Evolutionary conservation across 2,888 invertebrate species (phyloP), one percentile per base, ranked within the genome.

Genomic region (Stenodema calcarata): DNA sequence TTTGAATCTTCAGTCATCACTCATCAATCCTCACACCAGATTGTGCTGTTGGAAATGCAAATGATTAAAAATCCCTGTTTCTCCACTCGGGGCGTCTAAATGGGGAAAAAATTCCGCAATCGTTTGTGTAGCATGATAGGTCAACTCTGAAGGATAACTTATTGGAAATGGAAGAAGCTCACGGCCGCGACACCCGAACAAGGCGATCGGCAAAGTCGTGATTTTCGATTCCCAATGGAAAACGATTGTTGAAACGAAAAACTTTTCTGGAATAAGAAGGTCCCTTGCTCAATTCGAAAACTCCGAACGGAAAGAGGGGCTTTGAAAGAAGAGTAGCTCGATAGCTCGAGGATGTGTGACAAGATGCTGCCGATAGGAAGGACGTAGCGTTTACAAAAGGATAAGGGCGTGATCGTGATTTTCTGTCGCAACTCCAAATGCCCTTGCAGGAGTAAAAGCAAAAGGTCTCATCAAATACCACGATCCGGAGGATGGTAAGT

Each of bases 401-500:
- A 78, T 78, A 78, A 78, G 78, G 78, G 78, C 78, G 78, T 42
- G 78, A 78, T 78, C 78, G 78, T 78, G 78, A 78, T 78, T 62
- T 62, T 62, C 62, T 62, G 62, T 62, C 23, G 62, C 62, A 62
- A 62, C 62, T n/a, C 12, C 62, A 23, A 62, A 62, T 23, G 62
- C 62, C 62, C 62, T 62, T 62, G 62, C 62, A 23, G 62, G 62
- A 62, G 62, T 62, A 62, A 62, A 62, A 62, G 62, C 62, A 62
- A 62, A 62, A 62, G 62, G 62, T 62, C 62, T 62, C 62, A 62
- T 62, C 62, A 62, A 62, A 62, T 62, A 62, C 62, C 62, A 62
- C 62, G 62, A 62, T 62, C 62, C 62, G 62, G 12, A 62, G 23
- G 23, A 23, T 18, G 62, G 62, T 14, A 47, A 35, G 35, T 7